A percentile compares a stretch with the other conserved stretches of the same genome.
Conservation (phyloP, 2,113 vertebrate species). For the Cyanoliseus patagonus region DNA sequence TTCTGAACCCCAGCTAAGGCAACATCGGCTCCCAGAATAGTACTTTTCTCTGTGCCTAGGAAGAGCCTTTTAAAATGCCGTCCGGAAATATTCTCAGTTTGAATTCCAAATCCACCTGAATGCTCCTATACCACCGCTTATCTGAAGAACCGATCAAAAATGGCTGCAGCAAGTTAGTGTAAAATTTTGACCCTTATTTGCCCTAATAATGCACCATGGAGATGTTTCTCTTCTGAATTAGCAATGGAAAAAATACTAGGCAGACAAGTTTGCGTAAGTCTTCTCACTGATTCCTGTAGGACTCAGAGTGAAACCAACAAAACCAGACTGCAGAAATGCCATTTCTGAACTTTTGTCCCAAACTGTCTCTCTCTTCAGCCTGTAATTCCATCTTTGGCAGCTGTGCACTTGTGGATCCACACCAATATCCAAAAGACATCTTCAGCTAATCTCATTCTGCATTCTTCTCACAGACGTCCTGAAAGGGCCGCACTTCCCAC, state of each 20-base stretch:
- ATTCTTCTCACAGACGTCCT: neutral
- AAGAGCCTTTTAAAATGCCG: neutral
- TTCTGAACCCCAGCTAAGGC: neutral
- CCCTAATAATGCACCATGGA: neutral
- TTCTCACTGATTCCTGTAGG: neutral
- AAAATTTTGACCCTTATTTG: neutral
- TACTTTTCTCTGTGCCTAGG: neutral
- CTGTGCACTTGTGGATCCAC: conserved; percentile 4
- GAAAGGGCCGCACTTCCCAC: neutral
- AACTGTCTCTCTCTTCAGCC: neutral
- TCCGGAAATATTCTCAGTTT: neutral
- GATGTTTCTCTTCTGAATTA: neutral
- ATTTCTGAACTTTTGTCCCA: neutral
- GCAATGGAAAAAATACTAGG: neutral
- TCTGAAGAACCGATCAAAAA: neutral
- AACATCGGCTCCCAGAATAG: neutral
- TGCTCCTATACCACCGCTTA: neutral
- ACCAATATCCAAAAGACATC: conserved; percentile 1
- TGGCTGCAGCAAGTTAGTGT: neutral
- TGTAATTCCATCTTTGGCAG: conserved; percentile 44
- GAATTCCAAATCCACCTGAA: neutral
- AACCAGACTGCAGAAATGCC: neutral
- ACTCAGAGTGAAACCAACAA: neutral
- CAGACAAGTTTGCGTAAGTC: neutral
- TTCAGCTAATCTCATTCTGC: conserved; percentile 50